Conservation (phyloP, 2,113 vertebrate genomes). For the Rhinoptilus africanus region DNA sequence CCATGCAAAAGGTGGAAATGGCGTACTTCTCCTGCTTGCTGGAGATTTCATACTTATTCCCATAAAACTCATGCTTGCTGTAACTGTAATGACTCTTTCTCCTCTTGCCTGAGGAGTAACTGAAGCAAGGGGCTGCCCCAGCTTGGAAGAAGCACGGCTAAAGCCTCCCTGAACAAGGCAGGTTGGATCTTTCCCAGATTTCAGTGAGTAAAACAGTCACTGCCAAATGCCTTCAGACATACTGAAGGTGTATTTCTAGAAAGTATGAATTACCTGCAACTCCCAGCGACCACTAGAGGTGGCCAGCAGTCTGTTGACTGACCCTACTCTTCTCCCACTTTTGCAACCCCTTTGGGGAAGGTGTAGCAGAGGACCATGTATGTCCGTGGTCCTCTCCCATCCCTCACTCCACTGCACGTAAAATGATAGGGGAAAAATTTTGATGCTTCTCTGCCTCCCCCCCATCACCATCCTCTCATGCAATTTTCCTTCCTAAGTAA, state of each 20-base stretch:
- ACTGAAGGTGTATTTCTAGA: background rate
- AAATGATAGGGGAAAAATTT: background rate
- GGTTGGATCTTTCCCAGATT: background rate
- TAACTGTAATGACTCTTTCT: background rate
- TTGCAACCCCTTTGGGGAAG: background rate
- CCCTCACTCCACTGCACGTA: background rate
- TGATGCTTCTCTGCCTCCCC: background rate
- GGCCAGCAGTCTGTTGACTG: background rate
- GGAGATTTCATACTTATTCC: background rate
- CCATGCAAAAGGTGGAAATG: background rate
- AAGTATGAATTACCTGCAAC: background rate
- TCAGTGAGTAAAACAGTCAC: background rate
- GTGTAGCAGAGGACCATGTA: background rate
- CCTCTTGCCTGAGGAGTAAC: background rate
- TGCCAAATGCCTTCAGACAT: background rate
- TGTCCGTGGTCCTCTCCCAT: background rate
- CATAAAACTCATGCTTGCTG: background rate
- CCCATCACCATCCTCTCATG: background rate
- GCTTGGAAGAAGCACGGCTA: background rate
- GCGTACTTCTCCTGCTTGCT: background rate
- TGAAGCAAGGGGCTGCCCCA: background rate
- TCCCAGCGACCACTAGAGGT: constrained; percentile 16
- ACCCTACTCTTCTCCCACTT: background rate
- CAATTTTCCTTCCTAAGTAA: background rate
- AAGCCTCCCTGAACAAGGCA: background rate